A percentile compares a stretch with the other conserved stretches of the same genome.
Evolutionary conservation across 2,888 invertebrate species (phyloP).

Genomic region (Phasia obesa): DNA sequence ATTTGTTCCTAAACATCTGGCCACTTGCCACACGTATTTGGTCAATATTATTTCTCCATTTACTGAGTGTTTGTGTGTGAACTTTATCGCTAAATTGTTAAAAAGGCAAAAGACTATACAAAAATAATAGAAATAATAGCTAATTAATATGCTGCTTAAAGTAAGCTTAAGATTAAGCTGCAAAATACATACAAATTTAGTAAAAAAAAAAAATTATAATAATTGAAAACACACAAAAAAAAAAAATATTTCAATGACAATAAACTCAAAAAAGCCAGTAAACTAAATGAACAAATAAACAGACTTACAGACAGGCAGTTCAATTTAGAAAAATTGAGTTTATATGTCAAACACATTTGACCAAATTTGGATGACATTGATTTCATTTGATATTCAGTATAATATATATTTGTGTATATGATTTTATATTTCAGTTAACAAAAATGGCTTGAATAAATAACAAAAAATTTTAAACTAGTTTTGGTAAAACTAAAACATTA

Average conservation of each 20-base stretch:
- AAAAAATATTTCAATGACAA: not conserved
- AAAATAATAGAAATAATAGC: constrained; percentile 8
- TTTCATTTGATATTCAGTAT: constrained; percentile 45
- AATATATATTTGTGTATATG: constrained; percentile 2
- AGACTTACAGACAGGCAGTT: constrained; percentile 20
- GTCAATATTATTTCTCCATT: constrained; percentile 30
- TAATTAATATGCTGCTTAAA: constrained; percentile 63
- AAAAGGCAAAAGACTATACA: constrained; percentile 39
- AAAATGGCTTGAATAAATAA: constrained; percentile 53
- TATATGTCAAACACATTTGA: constrained; percentile 69
- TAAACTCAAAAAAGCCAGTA: constrained; percentile 1
- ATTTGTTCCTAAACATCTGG: constrained; percentile 61
- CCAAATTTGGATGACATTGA: constrained; percentile 70
- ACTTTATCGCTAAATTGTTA: constrained; percentile 50
- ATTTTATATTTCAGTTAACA: constrained; percentile 23
- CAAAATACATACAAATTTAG: constrained; percentile 19
- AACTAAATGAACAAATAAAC: not conserved
- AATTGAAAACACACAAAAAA: constrained; percentile 37
- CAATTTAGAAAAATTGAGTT: constrained; percentile 64
- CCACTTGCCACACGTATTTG: constrained; percentile 63
- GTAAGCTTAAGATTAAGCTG: not conserved
- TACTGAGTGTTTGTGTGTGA: constrained; percentile 40
- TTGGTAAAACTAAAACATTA: constrained; percentile 23
- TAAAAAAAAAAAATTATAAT: constrained; percentile 32
- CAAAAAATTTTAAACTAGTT: constrained; percentile 64